Percentiles rank a stretch among this genome's conserved stretches.
Conservation (phyloP, 2,113 vertebrate genomes). For the Chaetodon auriga region DNA sequence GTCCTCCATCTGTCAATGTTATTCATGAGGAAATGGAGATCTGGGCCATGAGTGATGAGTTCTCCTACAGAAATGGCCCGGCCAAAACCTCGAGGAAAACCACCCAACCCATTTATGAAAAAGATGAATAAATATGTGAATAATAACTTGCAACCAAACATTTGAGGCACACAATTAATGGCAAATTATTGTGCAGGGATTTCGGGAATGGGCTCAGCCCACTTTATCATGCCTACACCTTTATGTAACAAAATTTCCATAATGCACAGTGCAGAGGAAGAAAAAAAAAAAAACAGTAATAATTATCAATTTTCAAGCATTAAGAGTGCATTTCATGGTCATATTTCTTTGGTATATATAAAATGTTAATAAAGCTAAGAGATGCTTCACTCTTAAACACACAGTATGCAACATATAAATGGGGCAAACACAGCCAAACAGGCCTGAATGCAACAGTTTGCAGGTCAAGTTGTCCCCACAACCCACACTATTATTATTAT, state of each 20-base stretch:
- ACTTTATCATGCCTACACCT: constrained; percentile 35
- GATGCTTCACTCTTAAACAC: background rate
- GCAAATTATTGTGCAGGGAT: constrained; percentile 31
- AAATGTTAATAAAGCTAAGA: background rate
- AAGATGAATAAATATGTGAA: constrained; percentile 49
- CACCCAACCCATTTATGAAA: constrained; percentile 45
- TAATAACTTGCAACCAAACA: constrained; percentile 36
- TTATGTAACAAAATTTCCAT: constrained; percentile 25
- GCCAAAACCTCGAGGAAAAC: constrained; percentile 56
- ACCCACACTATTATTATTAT: background rate
- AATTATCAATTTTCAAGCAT: background rate
- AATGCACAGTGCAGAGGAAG: background rate
- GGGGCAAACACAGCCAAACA: background rate
- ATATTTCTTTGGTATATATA: background rate
- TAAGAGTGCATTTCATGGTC: background rate
- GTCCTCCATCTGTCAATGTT: constrained; percentile 80
- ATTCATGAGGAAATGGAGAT: constrained; percentile 80
- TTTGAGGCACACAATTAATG: constrained; percentile 38
- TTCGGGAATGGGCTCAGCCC: constrained; percentile 1
- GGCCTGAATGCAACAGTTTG: background rate
- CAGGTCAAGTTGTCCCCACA: background rate
- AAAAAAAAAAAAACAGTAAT: background rate
- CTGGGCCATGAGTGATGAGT: constrained; percentile 75
- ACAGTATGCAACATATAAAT: background rate
- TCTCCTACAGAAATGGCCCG: constrained; percentile 61